phyloP scores from a whole-genome alignment of 2,797 vertebrate genomes.

The Eleutherodactylus coqui region DNA sequence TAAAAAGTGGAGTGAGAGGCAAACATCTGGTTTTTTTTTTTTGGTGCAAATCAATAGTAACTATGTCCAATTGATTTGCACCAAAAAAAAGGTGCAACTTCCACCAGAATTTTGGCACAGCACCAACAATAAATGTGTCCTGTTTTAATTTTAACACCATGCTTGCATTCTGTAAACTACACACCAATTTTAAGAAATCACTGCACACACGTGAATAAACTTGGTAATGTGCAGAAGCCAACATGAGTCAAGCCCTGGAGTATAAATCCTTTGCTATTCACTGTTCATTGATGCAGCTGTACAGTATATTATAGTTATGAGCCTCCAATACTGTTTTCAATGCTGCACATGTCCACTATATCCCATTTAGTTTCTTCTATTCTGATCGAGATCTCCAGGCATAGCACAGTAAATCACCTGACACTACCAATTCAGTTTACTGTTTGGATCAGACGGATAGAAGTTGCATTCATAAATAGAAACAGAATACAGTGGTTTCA shows the following conservation, averaged over 20 bases:
- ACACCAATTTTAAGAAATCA: neutral
- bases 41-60: no score
- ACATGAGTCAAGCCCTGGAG: neutral
- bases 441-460: conserved; percentile 39
- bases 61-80: no score
- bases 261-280: neutral
- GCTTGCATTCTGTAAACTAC: neutral
- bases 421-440: conserved; percentile 45
- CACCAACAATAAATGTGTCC: no score
- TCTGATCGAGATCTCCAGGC: conserved; percentile 50
- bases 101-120: no score
- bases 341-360: conserved; percentile 41
- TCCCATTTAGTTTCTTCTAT: conserved; percentile 34
- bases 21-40: no score
- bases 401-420: conserved; percentile 54
- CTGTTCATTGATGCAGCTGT: neutral
- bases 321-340: conserved; percentile 13
- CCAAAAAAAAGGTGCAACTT: no score
- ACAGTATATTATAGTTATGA: neutral
- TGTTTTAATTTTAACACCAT: neutral
- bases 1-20: no score
- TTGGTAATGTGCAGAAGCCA: neutral
- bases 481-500: conserved; percentile 20
- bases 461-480: conserved; percentile 56
- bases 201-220: neutral